Conservation (phyloP, 2,113 vertebrate species). For the Coracopsis vasa region DNA sequence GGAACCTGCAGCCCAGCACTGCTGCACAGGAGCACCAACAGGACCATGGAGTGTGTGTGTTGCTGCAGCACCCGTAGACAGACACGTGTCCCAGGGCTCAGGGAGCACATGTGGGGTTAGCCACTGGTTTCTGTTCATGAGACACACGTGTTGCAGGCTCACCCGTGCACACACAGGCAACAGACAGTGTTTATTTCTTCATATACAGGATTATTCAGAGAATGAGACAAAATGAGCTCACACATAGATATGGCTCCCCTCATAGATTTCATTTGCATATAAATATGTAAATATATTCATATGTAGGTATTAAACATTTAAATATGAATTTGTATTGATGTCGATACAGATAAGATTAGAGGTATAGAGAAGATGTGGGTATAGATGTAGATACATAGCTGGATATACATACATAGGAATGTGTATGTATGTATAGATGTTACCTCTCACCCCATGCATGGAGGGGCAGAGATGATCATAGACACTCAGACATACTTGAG, state of each 20-base stretch:
- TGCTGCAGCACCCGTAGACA: fast-evolving
- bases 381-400: background rate
- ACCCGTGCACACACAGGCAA: fast-evolving
- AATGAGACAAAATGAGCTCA: background rate
- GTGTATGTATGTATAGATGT: fast-evolving
- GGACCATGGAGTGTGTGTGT: fast-evolving
- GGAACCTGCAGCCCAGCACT: background rate
- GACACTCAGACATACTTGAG: background rate
- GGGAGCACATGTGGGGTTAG: background rate
- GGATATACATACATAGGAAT: background rate
- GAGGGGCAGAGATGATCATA: background rate
- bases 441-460: background rate
- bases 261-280: background rate
- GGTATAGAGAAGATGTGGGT: background rate
- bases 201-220: background rate
- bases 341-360: background rate
- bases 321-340: background rate
- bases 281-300: background rate
- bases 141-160: fast-evolving
- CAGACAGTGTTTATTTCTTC: background rate
- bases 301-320: background rate
- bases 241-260: background rate
- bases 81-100: background rate
- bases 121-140: background rate
- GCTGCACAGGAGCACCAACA: background rate